These are phyloP conservation scores for Andrena dorsata DNA, from an alignment of 2,888 invertebrate genomes.

Conservation along the genomic window DNA sequence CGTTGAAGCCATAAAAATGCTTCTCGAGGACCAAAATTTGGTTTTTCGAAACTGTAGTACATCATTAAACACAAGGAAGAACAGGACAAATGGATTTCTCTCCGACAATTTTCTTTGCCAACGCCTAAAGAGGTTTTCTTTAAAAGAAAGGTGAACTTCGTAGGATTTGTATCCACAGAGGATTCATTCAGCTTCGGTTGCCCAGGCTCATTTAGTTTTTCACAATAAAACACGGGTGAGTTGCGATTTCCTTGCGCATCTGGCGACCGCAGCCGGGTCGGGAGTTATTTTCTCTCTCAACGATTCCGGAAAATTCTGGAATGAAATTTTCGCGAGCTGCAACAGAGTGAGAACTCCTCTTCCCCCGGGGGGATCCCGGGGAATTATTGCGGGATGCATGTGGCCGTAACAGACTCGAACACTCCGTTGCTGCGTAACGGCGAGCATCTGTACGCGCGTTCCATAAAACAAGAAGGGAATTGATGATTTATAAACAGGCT, in stretches of 20 bases:
- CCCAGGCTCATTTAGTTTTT: neutral
- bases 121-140: neutral
- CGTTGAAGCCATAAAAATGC: neutral
- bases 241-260: conserved; percentile 6
- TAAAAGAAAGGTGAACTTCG: neutral
- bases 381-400: neutral
- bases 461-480: too few species aligned
- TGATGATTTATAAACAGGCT: too few species aligned
- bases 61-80: too few species aligned
- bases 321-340: neutral
- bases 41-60: neutral
- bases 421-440: neutral
- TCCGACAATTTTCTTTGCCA: neutral
- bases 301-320: conserved; percentile 11
- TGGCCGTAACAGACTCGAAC: neutral
- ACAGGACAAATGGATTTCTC: too few species aligned
- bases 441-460: too few species aligned
- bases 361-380: neutral
- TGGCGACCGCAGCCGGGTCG: neutral
- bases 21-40: neutral
- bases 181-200: neutral
- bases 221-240: neutral
- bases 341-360: neutral
- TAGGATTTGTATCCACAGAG: neutral
- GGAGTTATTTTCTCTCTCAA: neutral